Evolutionary conservation across 2,888 invertebrate genomes (phyloP), one percentile per base, ranked within the genome.

Genomic region (Drosophila macrospina): DNA sequence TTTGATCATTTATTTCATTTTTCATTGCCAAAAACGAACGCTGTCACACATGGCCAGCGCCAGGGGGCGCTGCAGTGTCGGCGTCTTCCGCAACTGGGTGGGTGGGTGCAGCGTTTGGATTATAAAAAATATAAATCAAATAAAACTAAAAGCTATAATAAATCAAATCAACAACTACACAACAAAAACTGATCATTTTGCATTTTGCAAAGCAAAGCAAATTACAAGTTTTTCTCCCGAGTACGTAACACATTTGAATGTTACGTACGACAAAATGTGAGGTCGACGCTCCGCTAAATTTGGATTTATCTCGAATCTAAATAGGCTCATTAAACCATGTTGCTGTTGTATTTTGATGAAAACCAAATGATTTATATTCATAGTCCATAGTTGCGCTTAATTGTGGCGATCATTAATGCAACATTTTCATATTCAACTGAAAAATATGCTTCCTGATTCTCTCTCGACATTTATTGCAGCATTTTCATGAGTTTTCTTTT

Each of bases 21-120:
- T 60, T 78, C 87, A 81, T 75, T 82, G 82, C 82, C 87, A 86
- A 86, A 82, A 71, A 54, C 71, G 41, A 54, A 45, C 36, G 41
- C 61, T n/a, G 55, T 15, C 44, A 10, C 28, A 34, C 73, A 39
- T 64, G 61, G 55, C 37, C 45, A 57, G 34, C 67, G 67, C 59
- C 59, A 74, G 78, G 78, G 74, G 74, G 78, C 78, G 78, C 73
- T 73, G 77, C 77, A 63, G 30, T 16, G 13, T 26, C 47, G 34
- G 57, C 52, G 55, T 48, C 51, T 55, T 51, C 57, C 71, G 66
- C 66, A 62, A 62, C 39, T 63, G 57, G 36, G 37, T 13, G 10
- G 10, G 11, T 60, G 34, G 20, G 20, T 60, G 48, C 47, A 48
- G 32, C 39, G 41, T 37, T 15, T 39, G 13, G 30, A 47, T 30